These are phyloP conservation scores for Arion vulgaris DNA, from an alignment of 1,140 invertebrate genomes.

Conservation along the genomic window DNA sequence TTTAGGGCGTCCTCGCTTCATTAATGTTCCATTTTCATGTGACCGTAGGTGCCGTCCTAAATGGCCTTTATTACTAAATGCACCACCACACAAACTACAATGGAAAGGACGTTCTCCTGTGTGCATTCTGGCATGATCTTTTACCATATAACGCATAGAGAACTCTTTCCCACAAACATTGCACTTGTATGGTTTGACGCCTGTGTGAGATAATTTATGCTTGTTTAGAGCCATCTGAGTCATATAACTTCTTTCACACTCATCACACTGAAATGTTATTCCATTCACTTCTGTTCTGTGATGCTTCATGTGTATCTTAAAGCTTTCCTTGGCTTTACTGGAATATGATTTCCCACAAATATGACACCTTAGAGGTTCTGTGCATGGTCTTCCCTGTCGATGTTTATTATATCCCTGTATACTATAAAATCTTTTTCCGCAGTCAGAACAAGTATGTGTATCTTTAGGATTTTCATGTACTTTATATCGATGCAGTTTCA, in stretches of 20 bases:
- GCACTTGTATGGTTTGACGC: conserved; percentile 41
- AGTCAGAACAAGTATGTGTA: conserved; percentile 38
- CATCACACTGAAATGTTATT: conserved; percentile 44
- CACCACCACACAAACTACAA: conserved; percentile 39
- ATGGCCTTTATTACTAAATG: conserved; percentile 45
- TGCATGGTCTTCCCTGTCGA: conserved; percentile 34
- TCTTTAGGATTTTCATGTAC: conserved; percentile 45
- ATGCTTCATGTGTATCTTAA: conserved; percentile 46
- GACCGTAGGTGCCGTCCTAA: conserved; percentile 42
- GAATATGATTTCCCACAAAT: conserved; percentile 46
- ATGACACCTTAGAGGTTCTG: conserved; percentile 40
- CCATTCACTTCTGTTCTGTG: conserved; percentile 41
- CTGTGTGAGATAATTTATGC: conserved; percentile 36
- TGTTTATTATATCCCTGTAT: conserved; percentile 39
- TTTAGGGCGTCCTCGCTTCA: conserved; percentile 40
- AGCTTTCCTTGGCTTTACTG: conserved; percentile 46
- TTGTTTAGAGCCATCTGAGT: conserved; percentile 42
- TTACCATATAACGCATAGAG: conserved; percentile 45
- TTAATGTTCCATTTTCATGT: conserved; percentile 42
- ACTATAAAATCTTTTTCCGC: conserved; percentile 45
- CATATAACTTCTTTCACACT: conserved; percentile 44
- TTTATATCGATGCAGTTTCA: conserved; percentile 42
- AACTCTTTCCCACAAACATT: conserved; percentile 40
- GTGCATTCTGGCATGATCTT: conserved; percentile 43
- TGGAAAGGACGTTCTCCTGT: conserved; percentile 39